A percentile compares a stretch with the other conserved stretches of the same genome.
Evolutionary conservation across 2,797 vertebrate species (phyloP).

Genomic region (Acanthurus leucopareius): DNA sequence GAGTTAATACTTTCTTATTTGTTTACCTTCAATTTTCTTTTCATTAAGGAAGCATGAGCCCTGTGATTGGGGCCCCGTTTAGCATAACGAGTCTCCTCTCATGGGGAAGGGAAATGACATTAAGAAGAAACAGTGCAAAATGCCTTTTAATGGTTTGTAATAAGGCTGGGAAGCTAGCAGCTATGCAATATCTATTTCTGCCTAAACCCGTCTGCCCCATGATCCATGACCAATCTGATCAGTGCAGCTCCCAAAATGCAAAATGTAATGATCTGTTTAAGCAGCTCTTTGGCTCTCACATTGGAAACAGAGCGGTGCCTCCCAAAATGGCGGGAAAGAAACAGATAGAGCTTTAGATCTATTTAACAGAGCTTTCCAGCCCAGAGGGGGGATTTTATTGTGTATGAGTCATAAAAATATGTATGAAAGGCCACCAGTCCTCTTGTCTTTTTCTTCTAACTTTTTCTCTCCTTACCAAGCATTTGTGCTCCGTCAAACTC

Average conservation of each 20-base stretch:
- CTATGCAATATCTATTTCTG: conserved; percentile 74
- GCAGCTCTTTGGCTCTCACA: conserved; percentile 52
- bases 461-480: conserved; percentile 26
- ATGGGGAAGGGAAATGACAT: conserved; percentile 61
- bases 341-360: conserved; percentile 52
- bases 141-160: conserved; percentile 75
- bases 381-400: conserved; percentile 30
- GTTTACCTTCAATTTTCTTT: conserved; percentile 64
- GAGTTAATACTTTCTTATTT: conserved; percentile 53
- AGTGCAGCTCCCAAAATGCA: conserved; percentile 71
- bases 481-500: conserved; percentile 52
- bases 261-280: conserved; percentile 72
- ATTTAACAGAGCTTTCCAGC: conserved; percentile 41
- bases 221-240: conserved; percentile 83
- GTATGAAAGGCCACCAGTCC: conserved; percentile 41
- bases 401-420: conserved; percentile 47
- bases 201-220: conserved; percentile 71
- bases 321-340: conserved; percentile 39
- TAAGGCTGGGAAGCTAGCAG: conserved; percentile 67
- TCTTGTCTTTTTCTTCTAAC: conserved; percentile 4
- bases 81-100: conserved; percentile 59
- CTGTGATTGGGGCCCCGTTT: conserved; percentile 69
- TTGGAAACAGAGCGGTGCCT: conserved; percentile 42
- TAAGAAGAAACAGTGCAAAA: conserved; percentile 71
- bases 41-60: conserved; percentile 61